A percentile compares a stretch with the other conserved stretches of the same genome.
phyloP scores from a whole-genome alignment of 2,797 vertebrate genomes.

The Melanotaenia boesemani region DNA sequence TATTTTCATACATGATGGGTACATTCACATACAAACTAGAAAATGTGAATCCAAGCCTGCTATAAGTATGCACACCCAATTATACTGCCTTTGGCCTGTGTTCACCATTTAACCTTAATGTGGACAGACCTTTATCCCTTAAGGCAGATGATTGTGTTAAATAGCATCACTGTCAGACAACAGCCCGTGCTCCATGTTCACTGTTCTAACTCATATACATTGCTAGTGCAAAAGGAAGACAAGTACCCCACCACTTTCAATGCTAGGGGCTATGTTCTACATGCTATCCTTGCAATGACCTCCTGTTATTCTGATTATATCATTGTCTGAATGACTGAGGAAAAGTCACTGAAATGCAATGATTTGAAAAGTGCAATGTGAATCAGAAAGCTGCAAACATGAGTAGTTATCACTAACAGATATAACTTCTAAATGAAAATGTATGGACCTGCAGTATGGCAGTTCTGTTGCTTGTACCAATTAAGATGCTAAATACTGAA shows the following conservation, averaged over 20 bases:
- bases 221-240: conserved; percentile 17
- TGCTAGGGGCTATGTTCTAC: conserved; percentile 24
- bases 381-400: background rate
- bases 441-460: background rate
- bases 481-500: background rate
- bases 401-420: background rate
- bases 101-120: conserved; percentile 48
- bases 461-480: background rate
- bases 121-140: conserved; percentile 50
- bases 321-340: background rate
- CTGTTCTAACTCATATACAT: background rate
- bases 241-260: background rate
- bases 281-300: conserved; percentile 44
- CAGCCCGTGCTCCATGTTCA: conserved; percentile 18
- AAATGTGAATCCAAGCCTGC: background rate
- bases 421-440: background rate
- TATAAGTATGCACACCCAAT: background rate
- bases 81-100: conserved; percentile 3
- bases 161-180: conserved; percentile 64
- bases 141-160: conserved; percentile 55
- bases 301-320: conserved; percentile 42
- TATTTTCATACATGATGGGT: background rate
- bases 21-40: background rate
- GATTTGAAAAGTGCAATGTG: background rate
- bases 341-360: background rate